phyloP scores from a whole-genome alignment of 2,888 invertebrate genomes.

The Hemithea aestivaria region DNA sequence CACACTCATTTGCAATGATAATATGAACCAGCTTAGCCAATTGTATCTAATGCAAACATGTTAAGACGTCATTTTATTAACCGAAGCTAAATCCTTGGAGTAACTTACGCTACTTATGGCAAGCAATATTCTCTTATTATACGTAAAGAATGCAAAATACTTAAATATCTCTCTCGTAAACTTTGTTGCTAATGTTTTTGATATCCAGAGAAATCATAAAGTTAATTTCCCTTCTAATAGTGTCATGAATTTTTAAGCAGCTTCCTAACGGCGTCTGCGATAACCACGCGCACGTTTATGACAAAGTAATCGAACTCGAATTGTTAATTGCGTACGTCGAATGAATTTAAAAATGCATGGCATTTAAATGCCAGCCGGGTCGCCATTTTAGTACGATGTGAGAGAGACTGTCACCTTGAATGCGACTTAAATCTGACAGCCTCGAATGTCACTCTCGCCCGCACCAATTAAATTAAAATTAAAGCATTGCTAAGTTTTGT shows the following conservation, averaged over 20 bases:
- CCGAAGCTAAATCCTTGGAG: slow-evolving; percentile 2
- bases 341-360: slow-evolving; percentile 77
- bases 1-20: slow-evolving; percentile 2
- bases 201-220: slow-evolving; percentile 56
- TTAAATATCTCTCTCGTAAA: slow-evolving; percentile 48
- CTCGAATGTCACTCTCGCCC: slow-evolving; percentile 72
- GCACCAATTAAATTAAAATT: slow-evolving; percentile 65
- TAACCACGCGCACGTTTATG: slow-evolving; percentile 58
- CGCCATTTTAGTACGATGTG: slow-evolving; percentile 72
- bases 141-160: slow-evolving; percentile 26
- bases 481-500: slow-evolving; percentile 55
- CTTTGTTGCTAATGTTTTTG: slow-evolving; percentile 46
- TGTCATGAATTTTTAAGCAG: slow-evolving; percentile 52
- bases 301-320: slow-evolving; percentile 72
- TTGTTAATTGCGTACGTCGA: slow-evolving; percentile 71
- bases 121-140: slow-evolving; percentile 12
- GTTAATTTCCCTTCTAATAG: slow-evolving; percentile 51
- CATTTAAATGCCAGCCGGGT: slow-evolving; percentile 76
- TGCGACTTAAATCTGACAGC: slow-evolving; percentile 77
- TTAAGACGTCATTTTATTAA: slow-evolving; percentile 1
- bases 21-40: background rate
- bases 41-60: slow-evolving; percentile 4
- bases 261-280: slow-evolving; percentile 53
- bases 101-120: slow-evolving; percentile 10
- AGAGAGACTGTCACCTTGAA: slow-evolving; percentile 77